Percentiles rank a stretch among this genome's conserved stretches.
These are phyloP conservation scores for Leptarthrus brevirostris DNA, from an alignment of 2,888 invertebrate genomes.

Conservation along the genomic window DNA sequence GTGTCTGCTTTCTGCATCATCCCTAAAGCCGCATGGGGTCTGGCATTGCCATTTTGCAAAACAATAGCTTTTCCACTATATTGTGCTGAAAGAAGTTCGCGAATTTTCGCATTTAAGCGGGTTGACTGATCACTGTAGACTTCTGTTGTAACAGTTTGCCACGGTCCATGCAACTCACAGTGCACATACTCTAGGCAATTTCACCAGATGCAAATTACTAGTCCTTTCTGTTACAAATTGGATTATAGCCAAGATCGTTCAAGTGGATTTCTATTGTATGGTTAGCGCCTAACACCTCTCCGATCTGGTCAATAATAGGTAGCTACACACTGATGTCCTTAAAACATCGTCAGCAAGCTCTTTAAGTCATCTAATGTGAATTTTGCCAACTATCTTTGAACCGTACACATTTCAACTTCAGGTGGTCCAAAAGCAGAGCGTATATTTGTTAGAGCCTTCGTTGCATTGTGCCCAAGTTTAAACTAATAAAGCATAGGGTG, in stretches of 20 bases:
- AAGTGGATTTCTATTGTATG: not conserved
- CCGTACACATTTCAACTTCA: no score
- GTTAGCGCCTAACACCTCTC: not conserved
- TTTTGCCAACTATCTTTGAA: slow-evolving; percentile 12
- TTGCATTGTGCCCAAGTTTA: not conserved
- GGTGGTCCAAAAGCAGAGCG: no score
- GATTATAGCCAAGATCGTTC: not conserved
- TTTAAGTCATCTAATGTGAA: not conserved
- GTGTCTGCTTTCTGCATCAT: not conserved
- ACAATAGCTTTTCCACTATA: slow-evolving; percentile 8
- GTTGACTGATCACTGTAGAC: slow-evolving; percentile 5
- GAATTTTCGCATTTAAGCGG: not conserved
- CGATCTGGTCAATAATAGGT: not conserved
- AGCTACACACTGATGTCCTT: no score
- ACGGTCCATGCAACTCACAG: not conserved
- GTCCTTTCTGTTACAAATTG: not conserved
- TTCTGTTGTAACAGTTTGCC: slow-evolving; percentile 12
- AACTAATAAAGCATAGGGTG: not conserved
- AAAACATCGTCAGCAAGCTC: no score
- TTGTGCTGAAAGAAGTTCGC: slow-evolving; percentile 4
- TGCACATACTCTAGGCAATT: not conserved
- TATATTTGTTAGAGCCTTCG: no score
- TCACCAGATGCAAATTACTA: slow-evolving; percentile 13
- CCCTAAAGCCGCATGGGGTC: slow-evolving; percentile 4
- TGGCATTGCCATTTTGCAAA: slow-evolving; percentile 13